Evolutionary conservation across 2,113 vertebrate genomes (phyloP), one percentile per base, ranked within the genome.

Genomic region (Globicephala melas): DNA sequence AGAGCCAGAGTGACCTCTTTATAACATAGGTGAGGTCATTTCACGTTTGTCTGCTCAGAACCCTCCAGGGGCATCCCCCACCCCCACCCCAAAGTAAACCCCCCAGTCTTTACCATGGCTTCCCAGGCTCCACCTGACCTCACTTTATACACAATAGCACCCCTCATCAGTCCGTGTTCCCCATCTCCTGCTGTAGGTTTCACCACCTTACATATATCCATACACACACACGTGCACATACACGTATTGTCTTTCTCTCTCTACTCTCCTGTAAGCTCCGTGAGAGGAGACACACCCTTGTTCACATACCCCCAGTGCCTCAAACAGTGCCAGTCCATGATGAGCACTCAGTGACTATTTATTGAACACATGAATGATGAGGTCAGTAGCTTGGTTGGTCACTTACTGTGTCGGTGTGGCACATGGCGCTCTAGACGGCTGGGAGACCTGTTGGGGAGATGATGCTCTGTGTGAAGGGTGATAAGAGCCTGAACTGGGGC

Each of bases 191-290:
- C 44, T 26, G 23, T 23, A 2, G 44, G 76, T 80, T 13, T 38
- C 63, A 33, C 55, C 10, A 20, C 25, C 8, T 67, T 65, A 67
- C 53, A 2, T 67, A 11, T 2, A 26, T 11, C 2, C 38, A 58
- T 31, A 18, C 14, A 17, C 5, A 33, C 8, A 0, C 15, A 1
- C 28, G 0, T 47, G 33, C 10, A 18, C 1, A 13, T 44, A 3
- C 38, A 36, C 1, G 1, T 4, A 41, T 8, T 63, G 21, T 55
- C 28, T 63, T 85, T 68, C 60, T 55, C 41, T 80, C 28, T 71
- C 63, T 85, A 6, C 44, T 93, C 36, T 44, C 47, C 55, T 13
- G 3, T 67, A 21, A 74, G 74, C 36, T 81, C 15, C 18, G 12
- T 8, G 41, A 44, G 63, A 41, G 17, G 50, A 53, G 76, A 63